Conservation (phyloP, 2,113 vertebrate species). For the Oreochromis aureus region DNA sequence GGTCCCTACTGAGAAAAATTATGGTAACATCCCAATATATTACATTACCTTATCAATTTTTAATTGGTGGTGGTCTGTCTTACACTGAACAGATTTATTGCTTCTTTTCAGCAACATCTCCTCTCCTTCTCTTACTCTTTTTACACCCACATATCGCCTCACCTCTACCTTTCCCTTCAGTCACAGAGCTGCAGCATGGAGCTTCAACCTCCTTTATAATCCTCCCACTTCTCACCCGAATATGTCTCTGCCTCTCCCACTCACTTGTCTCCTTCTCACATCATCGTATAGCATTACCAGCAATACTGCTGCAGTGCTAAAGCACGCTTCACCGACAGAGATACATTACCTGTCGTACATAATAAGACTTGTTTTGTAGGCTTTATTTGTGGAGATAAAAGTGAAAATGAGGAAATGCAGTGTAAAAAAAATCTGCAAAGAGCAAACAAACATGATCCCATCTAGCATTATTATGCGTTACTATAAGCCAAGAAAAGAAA, state of each 20-base stretch:
- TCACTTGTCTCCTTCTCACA: conserved; percentile 13
- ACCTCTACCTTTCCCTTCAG: conserved; percentile 47
- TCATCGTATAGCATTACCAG: background rate
- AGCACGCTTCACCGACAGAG: background rate
- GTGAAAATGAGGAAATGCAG: background rate
- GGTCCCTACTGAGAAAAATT: background rate
- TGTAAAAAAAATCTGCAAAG: background rate
- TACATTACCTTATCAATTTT: background rate
- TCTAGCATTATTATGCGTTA: background rate
- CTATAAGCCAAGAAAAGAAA: background rate
- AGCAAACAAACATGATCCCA: background rate
- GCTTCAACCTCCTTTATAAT: conserved; percentile 46
- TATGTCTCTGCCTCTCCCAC: conserved; percentile 42
- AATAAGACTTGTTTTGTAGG: background rate
- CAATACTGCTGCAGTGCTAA: background rate
- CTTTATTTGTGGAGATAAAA: background rate
- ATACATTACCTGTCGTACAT: background rate
- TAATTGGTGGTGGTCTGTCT: background rate
- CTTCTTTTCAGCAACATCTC: background rate
- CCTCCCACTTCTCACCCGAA: conserved; percentile 58
- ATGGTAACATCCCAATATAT: background rate
- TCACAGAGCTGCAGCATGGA: conserved; percentile 25
- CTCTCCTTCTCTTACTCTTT: conserved; percentile 14
- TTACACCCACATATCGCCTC: conserved; percentile 44
- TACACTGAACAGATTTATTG: background rate